Base-by-base conservation (phyloP, 1,140 invertebrate species). In the Euschistus heros region DNA sequence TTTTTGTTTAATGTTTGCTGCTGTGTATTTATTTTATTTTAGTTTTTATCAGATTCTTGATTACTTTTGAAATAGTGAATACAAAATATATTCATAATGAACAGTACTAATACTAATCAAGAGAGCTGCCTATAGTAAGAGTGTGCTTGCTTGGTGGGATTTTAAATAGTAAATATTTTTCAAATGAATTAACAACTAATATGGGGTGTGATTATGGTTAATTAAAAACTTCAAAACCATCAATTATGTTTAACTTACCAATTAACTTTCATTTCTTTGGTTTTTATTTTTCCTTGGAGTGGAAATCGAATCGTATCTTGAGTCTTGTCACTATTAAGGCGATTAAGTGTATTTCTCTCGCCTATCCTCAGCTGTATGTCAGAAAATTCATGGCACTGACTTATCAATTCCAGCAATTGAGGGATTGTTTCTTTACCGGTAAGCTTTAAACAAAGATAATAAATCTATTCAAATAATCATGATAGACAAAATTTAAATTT, bases 201-300 rank as follows among this genome's bases (percentile, higher is more conserved):
- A n/a, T n/a, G 46, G 5, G n/a, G 30, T 30, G 30, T 8, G 8
- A 30, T 30, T 3, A 30, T 30, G 3, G 8, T 30, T 30, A 30
- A 30, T 30, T 30, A 5, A 30, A 30, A 30, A 30, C 30, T 30
- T 8, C 3, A 37, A 37, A 37, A 37, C 13, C 13, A 37, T 10
- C 8, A 10, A 37, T 13, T 37, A 1, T 10, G 8, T 37, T 37
- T 10, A 37, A 68, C 72, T 75, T 74, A 84, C 84, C 82, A 84
- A 72, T 82, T 85, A 4, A 84, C 74, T 75, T 87, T 87, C 82
- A 84, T 82, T 64, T 82, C 78, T 63, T 75, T 76, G 17, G 78
- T 82, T 64, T 77, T 82, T 42, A 86, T 83, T 70, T 80, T 83
- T 24, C 81, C 83, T 59, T 78, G 75, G 71, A 86, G 76, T 13